Evolutionary conservation across 2,113 vertebrate genomes (phyloP), one percentile per base, ranked within the genome.

Genomic region (Alosa alosa): DNA sequence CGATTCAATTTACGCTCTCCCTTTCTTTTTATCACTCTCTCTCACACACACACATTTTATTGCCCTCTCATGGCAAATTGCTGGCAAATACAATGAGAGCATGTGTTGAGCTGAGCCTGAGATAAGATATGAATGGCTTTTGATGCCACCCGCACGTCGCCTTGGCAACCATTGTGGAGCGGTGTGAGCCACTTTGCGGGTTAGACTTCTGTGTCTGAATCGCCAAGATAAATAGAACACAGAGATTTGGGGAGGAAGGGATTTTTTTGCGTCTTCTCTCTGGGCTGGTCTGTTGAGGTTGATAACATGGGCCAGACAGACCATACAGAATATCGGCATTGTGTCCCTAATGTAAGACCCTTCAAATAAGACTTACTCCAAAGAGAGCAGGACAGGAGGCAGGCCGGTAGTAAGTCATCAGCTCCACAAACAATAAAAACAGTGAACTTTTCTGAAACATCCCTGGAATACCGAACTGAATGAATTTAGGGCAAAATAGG

Each of bases 101-200:
- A 49, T 72, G 84, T 55, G 25, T 20, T 20, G 84, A 81, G 31
- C 75, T 22, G 82, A 50, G 82, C 1, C 18, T 22, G 36, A 39
- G 84, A 85, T 85, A 85, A 85, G 84, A 78, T 85, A 52, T 81
- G 18, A 52, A 75, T 41, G 72, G 15, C 84, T 81, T 85, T 15
- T 81, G 84, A 57, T 81, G 84, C 47, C 46, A 85, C 36, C 64
- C 64, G 25, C 8, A 72, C 31, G 25, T 72, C 8, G 13, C 64
- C n/a, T 72, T 6, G 13, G 25, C n/a, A 15, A 72, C 36, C 64
- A 72, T 15, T 36, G 25, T 72, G 64, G 64, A 72, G 64, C 31
- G 10, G 64, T 36, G 25, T 13, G 64, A 8, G 7, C 64, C 64
- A 72, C 8, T 72, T 36, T 72, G 64, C 36, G 7, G 8, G 64